Evolutionary conservation across 2,113 vertebrate species (phyloP).

Genomic region (Thalassoma bifasciatum): DNA sequence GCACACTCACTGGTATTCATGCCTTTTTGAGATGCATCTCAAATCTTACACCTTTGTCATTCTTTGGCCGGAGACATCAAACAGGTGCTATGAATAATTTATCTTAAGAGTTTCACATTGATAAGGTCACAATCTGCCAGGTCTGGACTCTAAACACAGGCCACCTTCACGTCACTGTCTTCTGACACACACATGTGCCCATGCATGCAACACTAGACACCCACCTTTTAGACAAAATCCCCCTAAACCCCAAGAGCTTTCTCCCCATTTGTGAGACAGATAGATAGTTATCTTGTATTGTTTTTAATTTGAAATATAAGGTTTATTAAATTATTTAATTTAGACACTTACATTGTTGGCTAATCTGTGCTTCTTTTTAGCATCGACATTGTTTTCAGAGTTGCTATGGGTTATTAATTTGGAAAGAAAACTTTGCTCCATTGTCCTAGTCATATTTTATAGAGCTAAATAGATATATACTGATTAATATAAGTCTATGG

Average conservation of each 20-base stretch:
- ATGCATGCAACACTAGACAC: constrained; percentile 52
- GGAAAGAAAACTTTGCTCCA: not conserved
- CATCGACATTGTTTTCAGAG: too few species aligned
- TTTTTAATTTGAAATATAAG: constrained; percentile 2
- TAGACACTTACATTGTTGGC: not conserved
- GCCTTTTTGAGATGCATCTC: constrained; percentile 61
- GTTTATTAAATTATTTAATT: constrained; percentile 1
- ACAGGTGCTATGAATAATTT: constrained; percentile 83
- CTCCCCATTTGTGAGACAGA: too few species aligned
- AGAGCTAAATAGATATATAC: not conserved
- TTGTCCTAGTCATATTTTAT: not conserved
- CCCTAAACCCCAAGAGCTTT: constrained; percentile 37
- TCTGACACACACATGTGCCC: constrained; percentile 53
- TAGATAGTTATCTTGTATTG: not conserved
- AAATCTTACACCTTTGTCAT: constrained; percentile 75
- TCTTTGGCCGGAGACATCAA: constrained; percentile 79
- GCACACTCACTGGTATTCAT: constrained; percentile 50
- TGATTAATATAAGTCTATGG: not conserved
- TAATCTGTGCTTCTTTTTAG: too few species aligned
- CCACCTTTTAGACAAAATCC: constrained; percentile 46
- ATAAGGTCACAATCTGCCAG: constrained; percentile 84
- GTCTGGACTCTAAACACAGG: constrained; percentile 73
- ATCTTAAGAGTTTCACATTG: constrained; percentile 80
- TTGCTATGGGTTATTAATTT: not conserved
- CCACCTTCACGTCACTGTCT: constrained; percentile 68